These are phyloP conservation scores for Cinclus mexicanus DNA, from an alignment of 2,113 vertebrate species.

Conservation along the genomic window DNA sequence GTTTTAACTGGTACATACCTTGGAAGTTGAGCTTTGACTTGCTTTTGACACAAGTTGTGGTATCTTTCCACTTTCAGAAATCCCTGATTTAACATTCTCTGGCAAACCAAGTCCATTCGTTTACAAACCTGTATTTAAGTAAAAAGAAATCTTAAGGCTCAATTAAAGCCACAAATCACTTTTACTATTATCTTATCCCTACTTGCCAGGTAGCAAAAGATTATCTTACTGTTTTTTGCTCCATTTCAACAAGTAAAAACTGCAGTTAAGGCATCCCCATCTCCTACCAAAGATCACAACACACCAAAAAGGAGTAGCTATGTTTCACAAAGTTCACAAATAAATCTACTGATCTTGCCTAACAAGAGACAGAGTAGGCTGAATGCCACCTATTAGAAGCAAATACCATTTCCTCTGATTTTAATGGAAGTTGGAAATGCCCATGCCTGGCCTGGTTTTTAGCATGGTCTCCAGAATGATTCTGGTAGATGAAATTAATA, in stretches of 20 bases:
- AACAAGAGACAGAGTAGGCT: neutral
- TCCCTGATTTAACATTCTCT: conserved; percentile 96
- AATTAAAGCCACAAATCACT: neutral
- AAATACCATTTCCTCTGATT: neutral
- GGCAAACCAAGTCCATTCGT: conserved; percentile 96
- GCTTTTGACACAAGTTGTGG: conserved; percentile 96
- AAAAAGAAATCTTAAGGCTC: conserved; percentile 23
- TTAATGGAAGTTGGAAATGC: neutral
- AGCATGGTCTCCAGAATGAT: neutral
- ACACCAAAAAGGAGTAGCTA: neutral
- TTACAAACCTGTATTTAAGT: conserved; percentile 88
- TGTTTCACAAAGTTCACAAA: neutral
- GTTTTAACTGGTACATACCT: conserved; percentile 77
- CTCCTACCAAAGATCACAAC: neutral
- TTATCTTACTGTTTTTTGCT: neutral
- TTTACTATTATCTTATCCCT: neutral
- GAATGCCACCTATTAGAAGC: neutral
- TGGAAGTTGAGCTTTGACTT: conserved; percentile 97
- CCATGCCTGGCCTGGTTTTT: neutral
- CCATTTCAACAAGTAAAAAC: neutral
- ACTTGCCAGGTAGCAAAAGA: neutral
- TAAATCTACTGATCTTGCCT: neutral
- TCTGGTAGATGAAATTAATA: neutral
- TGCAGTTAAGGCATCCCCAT: neutral
- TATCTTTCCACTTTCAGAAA: conserved; percentile 97